Evolutionary conservation across 1,140 invertebrate genomes (phyloP), one percentile per base, ranked within the genome.

Genomic region (Cataglyphis hispanica): DNA sequence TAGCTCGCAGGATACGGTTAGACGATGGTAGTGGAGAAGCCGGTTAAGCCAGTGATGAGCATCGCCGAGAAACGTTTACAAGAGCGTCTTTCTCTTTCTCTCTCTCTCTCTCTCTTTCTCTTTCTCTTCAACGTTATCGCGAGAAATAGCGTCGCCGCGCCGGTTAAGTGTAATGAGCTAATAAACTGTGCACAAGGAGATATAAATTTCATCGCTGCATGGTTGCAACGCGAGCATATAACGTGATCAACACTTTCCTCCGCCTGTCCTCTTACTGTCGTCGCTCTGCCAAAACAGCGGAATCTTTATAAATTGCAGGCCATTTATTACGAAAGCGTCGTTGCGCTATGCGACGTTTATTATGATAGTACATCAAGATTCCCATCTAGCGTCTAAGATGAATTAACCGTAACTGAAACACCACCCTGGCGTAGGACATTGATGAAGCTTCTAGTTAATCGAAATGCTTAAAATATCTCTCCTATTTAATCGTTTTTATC

Each of bases 161-260:
- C 66, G 34, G 22, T 69, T 70, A 37, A 56, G 11, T 60, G 69
- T 74, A 75, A 61, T 83, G 19, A 75, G 27, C 40, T 61, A 83
- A 83, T 83, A 74, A 83, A 83, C 69, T 67, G 56, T 31, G 13
- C 37, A 16, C 61, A 56, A 69, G 40, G 16, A 58, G 66, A 37
- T 74, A 83, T 83, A 83, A 83, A 83, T 75, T 83, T 83, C 80
- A 83, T 83, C 67, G 27, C 34, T 53, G 56, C n/a, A 60, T 19
- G 53, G 43, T 64, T 31, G 13, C 16, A 64, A 34, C 3, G 37
- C 43, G 4, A 25, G 8, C 37, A 5, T 25, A 46, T 83, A 60
- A 83, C 37, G 25, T 19, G 53, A 83, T 74, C 78, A 75, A 74
- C 16, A 40, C 80, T 75, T 31, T 1, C 31, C 50, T 22, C 27